Evolutionary conservation across 2,888 invertebrate genomes (phyloP), one percentile per base, ranked within the genome.

Genomic region (Nephrocerus scutellatus): DNA sequence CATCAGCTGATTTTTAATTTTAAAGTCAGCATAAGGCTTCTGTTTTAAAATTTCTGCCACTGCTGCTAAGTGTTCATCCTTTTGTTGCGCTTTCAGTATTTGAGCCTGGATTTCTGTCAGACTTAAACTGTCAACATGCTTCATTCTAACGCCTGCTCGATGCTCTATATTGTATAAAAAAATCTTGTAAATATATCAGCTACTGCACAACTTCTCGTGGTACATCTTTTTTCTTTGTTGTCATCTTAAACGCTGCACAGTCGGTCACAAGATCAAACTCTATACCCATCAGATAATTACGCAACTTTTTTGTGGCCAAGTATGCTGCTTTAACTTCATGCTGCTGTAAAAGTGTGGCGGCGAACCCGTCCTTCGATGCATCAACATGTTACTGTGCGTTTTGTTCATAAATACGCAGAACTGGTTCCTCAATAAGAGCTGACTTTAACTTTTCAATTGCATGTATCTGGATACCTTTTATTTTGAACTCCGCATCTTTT

Each of bases 221-320:
- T 8, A 49, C 31, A 22, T 49, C 42, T 18, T 47, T 48, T 15
- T 53, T 50, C 7, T 32, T 37, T 12, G 42, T 26, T 2, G 46
- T 49, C 25, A 46, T 44, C 12, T 39, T 37, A 19, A 47, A 47
- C 5, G 48, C 46, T n/a, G 42, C 41, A 16, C 49, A 52, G 31
- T 51, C 47, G 2, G 47, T 48, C 2, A 49, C 47, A 6, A 51
- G 28, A 14, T 43, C 45, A 38, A 50, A 50, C 5, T 40, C 26
- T 1, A 38, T 21, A 4, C 51, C 49, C 6, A 55, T 21, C 3
- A 51, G 44, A 47, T 54, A 57, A 10, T 50, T 43, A 2, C 49
- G 24, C 39, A 53, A 56, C 23, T 51, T 56, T 13, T 49, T 47
- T 6, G 53, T n/a, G 1, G 55, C 51, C 20, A 35, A 30, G 9